phyloP scores from a whole-genome alignment of 2,888 invertebrate species.

The Hybos culiciformis region DNA sequence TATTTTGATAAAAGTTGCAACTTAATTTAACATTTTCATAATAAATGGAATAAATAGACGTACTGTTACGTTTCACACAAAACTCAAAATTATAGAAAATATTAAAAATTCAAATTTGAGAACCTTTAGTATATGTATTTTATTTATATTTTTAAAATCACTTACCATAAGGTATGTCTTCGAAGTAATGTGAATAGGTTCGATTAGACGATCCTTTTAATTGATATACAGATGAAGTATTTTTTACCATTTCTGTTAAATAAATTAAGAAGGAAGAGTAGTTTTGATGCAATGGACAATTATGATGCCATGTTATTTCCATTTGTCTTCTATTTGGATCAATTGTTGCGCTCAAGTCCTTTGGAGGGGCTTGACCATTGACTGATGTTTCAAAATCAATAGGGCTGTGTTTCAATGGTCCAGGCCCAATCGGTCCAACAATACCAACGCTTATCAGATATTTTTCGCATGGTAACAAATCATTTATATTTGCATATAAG shows the following conservation, averaged over 20 bases:
- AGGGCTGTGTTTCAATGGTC: constrained; percentile 45
- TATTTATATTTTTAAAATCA: too few relatives aligned
- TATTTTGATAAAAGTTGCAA: too few relatives aligned
- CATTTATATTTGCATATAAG: constrained; percentile 41
- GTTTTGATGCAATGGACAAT: constrained; percentile 40
- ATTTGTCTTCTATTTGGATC: constrained; percentile 36
- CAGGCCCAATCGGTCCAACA: constrained; percentile 48
- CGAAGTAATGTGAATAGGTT: constrained; percentile 40
- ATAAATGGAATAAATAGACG: too few relatives aligned
- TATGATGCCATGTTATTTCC: constrained; percentile 55
- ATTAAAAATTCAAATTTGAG: too few relatives aligned
- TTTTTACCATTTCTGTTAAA: constrained; percentile 37
- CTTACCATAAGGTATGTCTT: constrained; percentile 38
- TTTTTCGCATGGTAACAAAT: constrained; percentile 57
- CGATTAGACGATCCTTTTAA: constrained; percentile 38
- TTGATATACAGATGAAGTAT: constrained; percentile 36
- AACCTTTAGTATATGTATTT: too few relatives aligned
- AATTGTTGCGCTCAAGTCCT: constrained; percentile 41
- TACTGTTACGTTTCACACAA: too few relatives aligned
- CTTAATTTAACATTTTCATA: too few relatives aligned
- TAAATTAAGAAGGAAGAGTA: constrained; percentile 34
- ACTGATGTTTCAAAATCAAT: constrained; percentile 45
- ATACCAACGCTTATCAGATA: constrained; percentile 60
- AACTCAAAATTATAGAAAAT: too few relatives aligned
- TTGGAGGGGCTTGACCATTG: constrained; percentile 55